A percentile compares a stretch with the other conserved stretches of the same genome.
Evolutionary conservation across 2,888 invertebrate genomes (phyloP).

Genomic region (Thymelicus acteon): DNA sequence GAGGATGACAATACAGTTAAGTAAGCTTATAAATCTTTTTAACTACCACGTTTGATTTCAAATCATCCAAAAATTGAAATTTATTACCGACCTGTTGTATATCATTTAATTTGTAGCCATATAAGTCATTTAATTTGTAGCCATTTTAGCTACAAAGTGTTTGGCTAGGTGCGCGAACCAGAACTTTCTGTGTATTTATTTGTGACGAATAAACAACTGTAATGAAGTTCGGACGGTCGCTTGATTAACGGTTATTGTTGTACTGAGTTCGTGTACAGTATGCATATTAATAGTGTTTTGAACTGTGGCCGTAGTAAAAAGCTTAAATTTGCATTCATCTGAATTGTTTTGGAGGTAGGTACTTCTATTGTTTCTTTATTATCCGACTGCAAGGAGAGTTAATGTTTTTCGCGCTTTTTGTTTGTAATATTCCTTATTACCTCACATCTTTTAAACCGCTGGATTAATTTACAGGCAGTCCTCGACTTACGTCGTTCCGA

Average conservation of each 20-base stretch:
- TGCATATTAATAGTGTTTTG: background rate
- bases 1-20: no score
- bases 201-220: background rate
- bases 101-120: background rate
- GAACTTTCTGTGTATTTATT: background rate
- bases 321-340: background rate
- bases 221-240: slow-evolving; percentile 1
- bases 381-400: no score
- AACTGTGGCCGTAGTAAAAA: background rate
- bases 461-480: no score
- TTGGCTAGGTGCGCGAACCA: background rate
- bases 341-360: background rate
- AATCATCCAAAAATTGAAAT: no score
- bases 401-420: no score
- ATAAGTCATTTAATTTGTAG: background rate
- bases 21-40: no score
- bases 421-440: no score
- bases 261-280: background rate
- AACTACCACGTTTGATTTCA: no score
- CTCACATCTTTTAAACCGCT: no score
- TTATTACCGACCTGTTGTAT: no score
- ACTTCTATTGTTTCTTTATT: no score
- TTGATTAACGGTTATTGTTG: slow-evolving; percentile 4
- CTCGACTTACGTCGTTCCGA: no score
- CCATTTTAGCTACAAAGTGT: background rate